Base-by-base conservation (phyloP, 2,797 vertebrate species). In the Rhinatrema bivittatum region DNA sequence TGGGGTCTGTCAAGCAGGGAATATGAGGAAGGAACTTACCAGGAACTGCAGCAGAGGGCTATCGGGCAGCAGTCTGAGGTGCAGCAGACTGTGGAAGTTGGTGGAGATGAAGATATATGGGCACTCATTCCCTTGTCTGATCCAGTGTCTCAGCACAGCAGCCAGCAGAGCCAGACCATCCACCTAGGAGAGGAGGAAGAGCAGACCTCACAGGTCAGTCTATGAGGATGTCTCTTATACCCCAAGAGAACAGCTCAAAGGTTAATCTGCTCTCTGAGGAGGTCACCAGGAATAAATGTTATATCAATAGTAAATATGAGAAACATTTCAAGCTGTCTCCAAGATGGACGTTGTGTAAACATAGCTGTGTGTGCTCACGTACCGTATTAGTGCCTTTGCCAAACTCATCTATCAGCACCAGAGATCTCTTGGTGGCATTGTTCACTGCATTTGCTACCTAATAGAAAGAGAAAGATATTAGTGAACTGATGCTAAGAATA, bases 361-460 rank as follows among this genome's bases (percentile, higher is more conserved):
- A n/a, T n/a, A n/a, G n/a, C n/a, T n/a, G n/a, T n/a, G n/a, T n/a
- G n/a, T n/a, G n/a, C n/a, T n/a, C n/a, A n/a, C 87, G 85, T 70
- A 93, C 76, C 16, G 94, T 93, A 71, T 98, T 98, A 37, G 96
- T 99, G 45, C 96, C 94, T 81, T 97, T 99, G 65, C 96, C 96
- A 72, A 99, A 99, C 68, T 99, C 96, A 74, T 99, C 96, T 29
- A 98, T 87, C 46, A 99, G 87, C 40, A 98, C 86, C 55, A 99
- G 82, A 17, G 94, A 98, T 46, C 69, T 84, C 34, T 87, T 85
- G 2, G 89, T 91, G 63, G 91, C 88, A 62, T 85, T 84, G 78
- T 93, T 97, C 40, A 98, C 72, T 35, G 91, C 91, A 44, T 88
- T 87, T 28, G 93, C 85, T 81, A 96, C 89, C 91, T 93, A 72